phyloP scores from a whole-genome alignment of 2,797 vertebrate genomes.

The Centropyge bicolor region DNA sequence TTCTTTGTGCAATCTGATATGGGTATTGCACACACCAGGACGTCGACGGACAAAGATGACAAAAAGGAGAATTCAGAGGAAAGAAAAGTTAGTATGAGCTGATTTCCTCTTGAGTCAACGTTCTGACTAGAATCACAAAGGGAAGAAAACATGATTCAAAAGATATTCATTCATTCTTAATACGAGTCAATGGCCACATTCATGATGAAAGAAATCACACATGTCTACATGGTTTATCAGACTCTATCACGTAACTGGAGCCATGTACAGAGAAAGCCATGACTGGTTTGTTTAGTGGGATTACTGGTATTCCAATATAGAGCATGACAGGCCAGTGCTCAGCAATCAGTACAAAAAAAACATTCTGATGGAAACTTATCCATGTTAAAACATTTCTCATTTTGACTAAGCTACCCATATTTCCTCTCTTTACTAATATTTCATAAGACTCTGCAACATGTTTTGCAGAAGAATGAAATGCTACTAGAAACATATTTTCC shows the following conservation, averaged over 20 bases:
- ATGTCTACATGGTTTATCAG: neutral
- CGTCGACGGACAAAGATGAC: neutral
- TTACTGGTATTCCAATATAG: slow-evolving; percentile 29
- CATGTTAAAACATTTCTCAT: neutral
- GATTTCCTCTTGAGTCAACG: neutral
- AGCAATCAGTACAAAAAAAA: slow-evolving; percentile 1
- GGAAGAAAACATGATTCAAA: neutral
- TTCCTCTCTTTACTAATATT: neutral
- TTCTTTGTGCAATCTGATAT: neutral
- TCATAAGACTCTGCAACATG: neutral
- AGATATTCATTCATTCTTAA: neutral
- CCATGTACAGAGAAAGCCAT: neutral
- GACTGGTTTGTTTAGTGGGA: neutral
- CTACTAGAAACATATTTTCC: neutral
- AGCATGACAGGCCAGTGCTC: slow-evolving; percentile 33
- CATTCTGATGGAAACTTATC: neutral
- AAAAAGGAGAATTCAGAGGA: neutral
- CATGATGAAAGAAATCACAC: neutral
- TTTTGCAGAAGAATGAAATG: neutral
- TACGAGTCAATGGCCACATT: neutral
- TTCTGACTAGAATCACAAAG: neutral
- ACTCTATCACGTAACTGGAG: neutral
- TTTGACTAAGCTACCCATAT: neutral
- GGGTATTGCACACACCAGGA: neutral
- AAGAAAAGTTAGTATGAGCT: neutral